phyloP scores from a whole-genome alignment of 2,113 vertebrate genomes.

The Oenanthe oenanthe region DNA sequence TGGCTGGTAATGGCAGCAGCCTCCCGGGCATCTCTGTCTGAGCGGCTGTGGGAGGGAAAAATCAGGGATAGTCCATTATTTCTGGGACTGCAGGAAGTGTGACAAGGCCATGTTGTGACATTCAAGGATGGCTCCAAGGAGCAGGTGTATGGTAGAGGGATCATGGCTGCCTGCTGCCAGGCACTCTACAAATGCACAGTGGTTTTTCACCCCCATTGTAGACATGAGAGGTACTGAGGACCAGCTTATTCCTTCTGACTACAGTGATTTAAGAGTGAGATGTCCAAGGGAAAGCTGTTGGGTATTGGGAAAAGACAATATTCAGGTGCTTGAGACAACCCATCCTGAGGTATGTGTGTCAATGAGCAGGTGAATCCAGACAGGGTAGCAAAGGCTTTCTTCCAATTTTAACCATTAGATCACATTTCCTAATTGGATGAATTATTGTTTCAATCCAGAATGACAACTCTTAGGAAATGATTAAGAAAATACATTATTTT shows the following conservation, averaged over 20 bases:
- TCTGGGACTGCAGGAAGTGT: not conserved
- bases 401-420: not conserved
- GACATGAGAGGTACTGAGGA: not conserved
- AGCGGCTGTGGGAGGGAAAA: slow-evolving; percentile 5
- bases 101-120: not conserved
- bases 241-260: not conserved
- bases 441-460: not conserved
- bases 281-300: not conserved
- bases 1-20: slow-evolving; percentile 34
- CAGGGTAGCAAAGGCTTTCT: not conserved
- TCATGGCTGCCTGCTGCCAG: not conserved
- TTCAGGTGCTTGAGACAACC: not conserved
- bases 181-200: not conserved
- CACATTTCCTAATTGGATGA: not conserved
- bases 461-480: not conserved
- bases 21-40: slow-evolving; percentile 23
- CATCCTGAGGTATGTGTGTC: not conserved
- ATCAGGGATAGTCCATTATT: not conserved
- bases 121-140: not conserved
- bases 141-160: fast-evolving
- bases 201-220: not conserved
- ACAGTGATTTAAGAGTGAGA: not conserved
- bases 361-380: not conserved
- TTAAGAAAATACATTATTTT: not conserved
- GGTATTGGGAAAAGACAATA: not conserved